Conservation (phyloP, 1,140 invertebrate species). For the Penaeus indicus region DNA sequence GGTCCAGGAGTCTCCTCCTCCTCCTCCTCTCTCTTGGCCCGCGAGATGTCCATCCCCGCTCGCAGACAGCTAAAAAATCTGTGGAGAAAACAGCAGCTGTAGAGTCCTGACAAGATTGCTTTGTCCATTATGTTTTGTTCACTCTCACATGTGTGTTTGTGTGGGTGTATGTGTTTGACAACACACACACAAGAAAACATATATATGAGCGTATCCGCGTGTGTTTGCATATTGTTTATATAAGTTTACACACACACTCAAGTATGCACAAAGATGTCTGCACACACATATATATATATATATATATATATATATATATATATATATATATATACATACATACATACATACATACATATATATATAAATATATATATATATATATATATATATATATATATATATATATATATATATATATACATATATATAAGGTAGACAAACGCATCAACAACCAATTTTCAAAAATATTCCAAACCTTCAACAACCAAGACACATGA, state of each 20-base stretch:
- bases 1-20: too few species aligned
- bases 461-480: too few species aligned
- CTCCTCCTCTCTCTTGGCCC: slow-evolving; percentile 2
- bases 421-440: not conserved
- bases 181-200: not conserved
- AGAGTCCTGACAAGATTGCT: not conserved
- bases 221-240: not conserved
- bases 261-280: not conserved
- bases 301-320: not conserved
- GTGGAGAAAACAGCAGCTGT: not conserved
- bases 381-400: not conserved
- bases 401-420: slow-evolving; percentile 6
- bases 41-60: slow-evolving; percentile 41
- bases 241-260: slow-evolving; percentile 20
- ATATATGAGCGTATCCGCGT: not conserved
- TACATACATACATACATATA: not conserved
- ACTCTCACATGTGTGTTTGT: not conserved
- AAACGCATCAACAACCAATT: too few species aligned
- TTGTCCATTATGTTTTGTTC: too few species aligned
- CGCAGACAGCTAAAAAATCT: slow-evolving; percentile 35
- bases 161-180: not conserved
- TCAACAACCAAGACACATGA: too few species aligned
- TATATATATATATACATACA: not conserved
- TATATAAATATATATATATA: slow-evolving; percentile 28
- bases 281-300: not conserved